Base-by-base conservation (phyloP, 1,140 invertebrate species). In the Bombus huntii region DNA sequence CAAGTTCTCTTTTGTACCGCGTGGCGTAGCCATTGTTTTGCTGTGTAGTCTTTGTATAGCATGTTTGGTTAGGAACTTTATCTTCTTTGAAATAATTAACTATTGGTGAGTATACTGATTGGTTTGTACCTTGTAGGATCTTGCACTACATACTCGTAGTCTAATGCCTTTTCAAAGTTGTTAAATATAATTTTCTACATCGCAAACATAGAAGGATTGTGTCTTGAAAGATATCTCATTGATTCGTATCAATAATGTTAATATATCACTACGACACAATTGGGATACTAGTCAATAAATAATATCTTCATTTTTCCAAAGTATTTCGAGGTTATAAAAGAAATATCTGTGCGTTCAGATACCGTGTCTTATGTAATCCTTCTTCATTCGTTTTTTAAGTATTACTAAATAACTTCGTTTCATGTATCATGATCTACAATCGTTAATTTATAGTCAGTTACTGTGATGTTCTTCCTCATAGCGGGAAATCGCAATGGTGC, bases 1-100 rank as follows among this genome's bases (percentile, higher is more conserved):
- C 68, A 83, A 68, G 62, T 77, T 77, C 70, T 42, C 74, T 59
- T 39, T 53, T 77, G 15, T 74, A n/a, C 39, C 2, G 28, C 5
- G 0, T 3, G 1, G 4, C 25, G 25, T 68, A 1, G 12, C 39
- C 31, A 75, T 75, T 82, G 81, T 82, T 74, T 72, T 3, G 37
- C 13, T n/a, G 0, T 22, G 73, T 5, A 2, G n/a, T 15, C 15
- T 28, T 53, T 70, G 0, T 25, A 37, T 15, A 47, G 37, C 31
- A 31, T 28, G 42, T 81, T 81, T 76, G 34, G 25, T 28, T 59
- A 57, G 47, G 0, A 6, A 53, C 66, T n/a, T 75, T 59, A 39
- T 39, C 42, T 15, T 62, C 34, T n/a, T 25, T 15, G 0, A 34
- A 72, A 71, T 72, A 39, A 71, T 59, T 47, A 70, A 66, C 25